Base-by-base conservation (phyloP, 1,140 invertebrate species). In the Zaprionus inermis region DNA sequence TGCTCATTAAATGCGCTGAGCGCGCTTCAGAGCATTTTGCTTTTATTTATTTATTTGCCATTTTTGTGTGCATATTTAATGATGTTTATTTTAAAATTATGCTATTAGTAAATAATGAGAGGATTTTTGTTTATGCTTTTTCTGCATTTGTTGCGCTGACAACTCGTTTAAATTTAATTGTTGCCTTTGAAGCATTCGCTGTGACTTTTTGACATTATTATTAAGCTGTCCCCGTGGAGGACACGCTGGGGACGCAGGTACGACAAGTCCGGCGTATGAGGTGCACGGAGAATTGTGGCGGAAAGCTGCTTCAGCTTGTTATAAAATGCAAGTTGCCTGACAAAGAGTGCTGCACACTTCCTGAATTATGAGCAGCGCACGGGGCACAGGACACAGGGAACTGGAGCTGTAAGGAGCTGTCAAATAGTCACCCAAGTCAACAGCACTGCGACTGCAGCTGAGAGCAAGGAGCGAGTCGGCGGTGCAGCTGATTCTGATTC, bases 291-390 rank as follows among this genome's bases (percentile, higher is more conserved):
- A 49, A 67, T 56, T 67, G 65, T 59, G 56, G 57, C 46, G 64
- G 61, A 73, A 76, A 63, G 73, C 63, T 61, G 20, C 18, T 61
- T 68, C 49, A 61, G 64, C 75, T 86, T 86, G 70, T 72, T 79
- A 76, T 78, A 81, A 86, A 85, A 85, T 85, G 82, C 79, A 78
- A 86, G 72, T 72, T 46, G 68, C 46, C 38, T 57, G 58, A 79
- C 71, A 78, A 81, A 86, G 70, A 72, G 68, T 65, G 63, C 70
- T 46, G 79, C 79, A 86, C 79, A 82, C 83, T 86, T 88, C 82
- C 82, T 86, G 83, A 88, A 86, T 86, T 86, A 86, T 88, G 83
- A 88, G 84, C 68, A 34, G 22, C n/a, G 38, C n/a, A 10, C 38
- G 14, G 28, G 52, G n/a, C 38, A 28, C 18, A 28, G 24, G 24